Evolutionary conservation across 2,888 invertebrate genomes (phyloP), one percentile per base, ranked within the genome.

Genomic region (Parnassius mnemosyne): DNA sequence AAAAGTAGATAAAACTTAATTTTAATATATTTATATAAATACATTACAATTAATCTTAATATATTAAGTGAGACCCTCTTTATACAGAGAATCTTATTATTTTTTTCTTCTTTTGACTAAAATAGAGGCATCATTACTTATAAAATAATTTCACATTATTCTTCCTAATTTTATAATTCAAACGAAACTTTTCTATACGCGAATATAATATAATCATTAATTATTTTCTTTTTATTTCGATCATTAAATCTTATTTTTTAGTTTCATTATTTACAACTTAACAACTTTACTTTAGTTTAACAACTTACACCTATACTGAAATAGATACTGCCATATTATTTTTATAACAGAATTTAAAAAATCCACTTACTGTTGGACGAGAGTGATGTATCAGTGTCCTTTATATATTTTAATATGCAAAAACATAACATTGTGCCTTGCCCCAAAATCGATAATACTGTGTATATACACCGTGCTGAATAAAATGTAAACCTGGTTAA

Each of bases 401-500:
- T 73, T 9, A 81, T 69, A 3, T 77, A 69, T 44, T 78, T 79
- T 1, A 78, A 10, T 3, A 80, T 60, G 42, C 80, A 73, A 11
- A 80, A 62, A 3, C 64, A 53, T 2, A 73, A 67, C 44, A 80
- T 65, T 1, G 58, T 20, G 11, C 65, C 60, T 64, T 84, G 81
- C 10, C 75, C 73, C 0, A 73, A 1, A 34, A 83, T 73, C 2
- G 80, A 73, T 1, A 82, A 0, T 0, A 77, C 61, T 0, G 79
- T 73, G 60, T 82, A 85, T 0, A 75, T 1, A 58, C 75, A 80
- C 53, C 81, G 76, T 66, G 74, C 78, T 0, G 86, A 86, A 9
- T 69, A 67, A 9, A 71, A 72, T 12, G 44, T 20, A 7, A 43
- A 50, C 43, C 56, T 53, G 9, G n/a, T 42, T 9, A 47, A 61